These are phyloP conservation scores for Rhynchotus rufescens DNA, from an alignment of 2,797 vertebrate species.

Conservation along the genomic window DNA sequence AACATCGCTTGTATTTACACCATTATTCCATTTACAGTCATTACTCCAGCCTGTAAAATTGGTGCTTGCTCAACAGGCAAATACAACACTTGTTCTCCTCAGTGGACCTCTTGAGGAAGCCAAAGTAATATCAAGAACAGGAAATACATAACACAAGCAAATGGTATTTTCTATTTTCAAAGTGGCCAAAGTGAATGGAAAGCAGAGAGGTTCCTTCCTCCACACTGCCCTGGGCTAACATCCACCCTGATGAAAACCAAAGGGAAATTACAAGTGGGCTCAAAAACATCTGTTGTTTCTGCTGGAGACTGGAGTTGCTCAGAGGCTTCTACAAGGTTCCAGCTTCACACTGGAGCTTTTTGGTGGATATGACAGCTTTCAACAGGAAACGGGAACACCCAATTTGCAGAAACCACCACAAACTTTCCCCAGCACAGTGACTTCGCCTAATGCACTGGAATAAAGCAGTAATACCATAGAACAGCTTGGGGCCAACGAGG, in stretches of 20 bases:
- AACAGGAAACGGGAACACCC: background rate
- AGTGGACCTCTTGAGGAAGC: background rate
- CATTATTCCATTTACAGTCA: background rate
- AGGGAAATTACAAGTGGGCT: conserved; percentile 31
- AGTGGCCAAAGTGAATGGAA: background rate
- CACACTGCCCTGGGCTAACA: background rate
- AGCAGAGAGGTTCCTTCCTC: conserved; percentile 14
- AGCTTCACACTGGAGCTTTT: background rate
- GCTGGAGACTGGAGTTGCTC: background rate
- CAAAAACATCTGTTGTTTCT: background rate
- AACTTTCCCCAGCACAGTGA: background rate
- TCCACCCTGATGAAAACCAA: background rate
- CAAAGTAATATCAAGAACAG: background rate
- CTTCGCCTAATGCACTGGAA: background rate
- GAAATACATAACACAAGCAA: background rate
- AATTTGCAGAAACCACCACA: background rate
- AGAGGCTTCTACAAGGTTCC: background rate
- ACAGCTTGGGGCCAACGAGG: rapidly evolving
- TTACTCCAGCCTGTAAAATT: conserved; percentile 18
- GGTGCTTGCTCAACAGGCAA: background rate
- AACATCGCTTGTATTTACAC: background rate
- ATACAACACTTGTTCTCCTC: background rate
- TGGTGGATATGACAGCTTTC: background rate
- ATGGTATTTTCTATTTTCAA: background rate
- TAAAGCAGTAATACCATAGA: background rate